phyloP scores from a whole-genome alignment of 2,888 invertebrate genomes.

The Drosophila koepferae region DNA sequence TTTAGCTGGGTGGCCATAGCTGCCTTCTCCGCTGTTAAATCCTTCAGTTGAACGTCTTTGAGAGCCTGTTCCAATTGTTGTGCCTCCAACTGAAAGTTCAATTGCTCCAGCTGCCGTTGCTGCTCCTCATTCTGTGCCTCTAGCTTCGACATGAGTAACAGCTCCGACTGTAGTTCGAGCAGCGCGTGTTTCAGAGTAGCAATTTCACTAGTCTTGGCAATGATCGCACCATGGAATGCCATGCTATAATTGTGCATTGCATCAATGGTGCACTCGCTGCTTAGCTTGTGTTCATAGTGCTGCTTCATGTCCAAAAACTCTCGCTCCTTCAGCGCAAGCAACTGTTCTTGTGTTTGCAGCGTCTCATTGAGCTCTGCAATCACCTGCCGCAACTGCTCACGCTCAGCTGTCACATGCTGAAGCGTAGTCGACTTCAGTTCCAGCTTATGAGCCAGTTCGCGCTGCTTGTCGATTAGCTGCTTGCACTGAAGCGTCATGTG shows the following conservation, averaged over 20 bases:
- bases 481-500: constrained; percentile 80
- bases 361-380: constrained; percentile 69
- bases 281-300: constrained; percentile 68
- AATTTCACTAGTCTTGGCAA: constrained; percentile 75
- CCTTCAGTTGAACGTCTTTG: constrained; percentile 65
- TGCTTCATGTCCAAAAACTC: constrained; percentile 72
- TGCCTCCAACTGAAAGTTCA: constrained; percentile 65
- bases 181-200: constrained; percentile 68
- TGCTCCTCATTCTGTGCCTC: constrained; percentile 73
- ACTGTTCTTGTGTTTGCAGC: constrained; percentile 61
- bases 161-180: constrained; percentile 66
- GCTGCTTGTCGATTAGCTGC: constrained; percentile 72
- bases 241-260: constrained; percentile 77
- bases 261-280: constrained; percentile 68
- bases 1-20: constrained; percentile 29
- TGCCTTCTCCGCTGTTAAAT: constrained; percentile 56
- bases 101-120: constrained; percentile 68
- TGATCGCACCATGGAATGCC: constrained; percentile 73
- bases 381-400: constrained; percentile 68
- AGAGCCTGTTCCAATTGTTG: constrained; percentile 65
- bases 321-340: constrained; percentile 66
- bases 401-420: constrained; percentile 55
- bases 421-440: constrained; percentile 54
- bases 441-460: constrained; percentile 63
- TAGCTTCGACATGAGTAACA: constrained; percentile 64